Evolutionary conservation across 2,113 vertebrate species (phyloP).

Genomic region (Pan paniscus): DNA sequence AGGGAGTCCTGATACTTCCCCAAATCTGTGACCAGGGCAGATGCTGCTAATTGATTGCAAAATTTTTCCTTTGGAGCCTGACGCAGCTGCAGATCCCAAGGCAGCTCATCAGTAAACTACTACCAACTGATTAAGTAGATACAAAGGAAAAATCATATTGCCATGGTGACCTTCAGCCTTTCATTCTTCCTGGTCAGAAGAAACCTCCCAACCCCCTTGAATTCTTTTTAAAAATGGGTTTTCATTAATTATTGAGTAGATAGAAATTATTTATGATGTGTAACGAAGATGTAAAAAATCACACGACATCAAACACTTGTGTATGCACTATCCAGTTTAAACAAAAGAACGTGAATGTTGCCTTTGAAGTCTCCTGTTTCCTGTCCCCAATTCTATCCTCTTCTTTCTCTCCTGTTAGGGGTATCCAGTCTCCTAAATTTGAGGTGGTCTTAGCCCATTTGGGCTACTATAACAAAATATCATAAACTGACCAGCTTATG

Average conservation of each 20-base stretch:
- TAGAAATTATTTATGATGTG: conserved; percentile 55
- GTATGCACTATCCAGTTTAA: background rate
- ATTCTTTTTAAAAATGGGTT: conserved; percentile 3
- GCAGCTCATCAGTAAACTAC: background rate
- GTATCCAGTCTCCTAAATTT: background rate
- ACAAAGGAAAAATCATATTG: background rate
- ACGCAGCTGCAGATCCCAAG: background rate
- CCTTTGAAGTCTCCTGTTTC: background rate
- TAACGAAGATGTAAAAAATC: background rate
- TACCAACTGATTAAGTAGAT: background rate
- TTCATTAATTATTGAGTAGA: conserved; percentile 53
- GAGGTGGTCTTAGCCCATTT: background rate
- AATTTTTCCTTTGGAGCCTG: background rate
- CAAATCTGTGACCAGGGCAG: background rate
- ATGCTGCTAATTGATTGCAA: background rate
- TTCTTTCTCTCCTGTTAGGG: background rate
- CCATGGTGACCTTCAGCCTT: background rate
- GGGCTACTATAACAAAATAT: background rate
- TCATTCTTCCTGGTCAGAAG: background rate
- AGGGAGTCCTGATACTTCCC: background rate
- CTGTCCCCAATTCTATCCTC: background rate
- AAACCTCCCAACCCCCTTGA: background rate
- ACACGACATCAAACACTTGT: background rate
- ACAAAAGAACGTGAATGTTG: background rate
- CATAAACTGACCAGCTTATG: background rate